Evolutionary conservation across 1,140 invertebrate genomes (phyloP), one percentile per base, ranked within the genome.

Genomic region (Drosophila micromelanica): DNA sequence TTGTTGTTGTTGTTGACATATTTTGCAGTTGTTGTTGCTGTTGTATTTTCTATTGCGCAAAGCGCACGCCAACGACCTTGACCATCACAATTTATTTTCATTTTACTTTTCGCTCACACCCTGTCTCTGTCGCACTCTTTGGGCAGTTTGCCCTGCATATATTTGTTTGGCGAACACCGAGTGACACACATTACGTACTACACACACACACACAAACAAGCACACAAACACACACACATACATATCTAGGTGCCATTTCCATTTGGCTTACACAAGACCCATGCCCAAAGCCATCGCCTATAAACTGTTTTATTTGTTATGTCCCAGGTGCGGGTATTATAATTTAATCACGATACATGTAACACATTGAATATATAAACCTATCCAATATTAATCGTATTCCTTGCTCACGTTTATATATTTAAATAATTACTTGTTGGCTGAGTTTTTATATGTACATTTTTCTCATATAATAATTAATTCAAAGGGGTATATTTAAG

Each of bases 31-130:
- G 13, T 57, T 27, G 30, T 30, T 60, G 42, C 60, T 80, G 37
- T 43, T 54, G 27, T 40, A 11, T 27, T 27, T 77, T 57, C 73
- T 78, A 69, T 86, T 78, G 71, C 79, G 80, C 84, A 79, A 76
- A 79, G 76, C 76, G 85, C 77, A 78, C 64, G 80, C 76, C 79
- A 85, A 87, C 87, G 87, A 90, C 87, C 87, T 90, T 90, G 87
- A 90, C 87, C 87, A 90, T 90, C 87, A 90, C 87, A 90, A 90
- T 89, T 89, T 90, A 84, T 89, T 89, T 89, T 89, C 84, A 89
- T 80, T 90, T 90, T 85, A 78, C 81, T 86, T 81, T 89, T 76
- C 64, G 71, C 73, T 84, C 38, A 1, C 38, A 5, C 45, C 40
- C 59, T 38, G 13, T 56, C 54, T 37, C 30, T n/a, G 20, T 56